These are phyloP conservation scores for Nasonia oneida DNA, from an alignment of 2,888 invertebrate genomes.

Conservation along the genomic window DNA sequence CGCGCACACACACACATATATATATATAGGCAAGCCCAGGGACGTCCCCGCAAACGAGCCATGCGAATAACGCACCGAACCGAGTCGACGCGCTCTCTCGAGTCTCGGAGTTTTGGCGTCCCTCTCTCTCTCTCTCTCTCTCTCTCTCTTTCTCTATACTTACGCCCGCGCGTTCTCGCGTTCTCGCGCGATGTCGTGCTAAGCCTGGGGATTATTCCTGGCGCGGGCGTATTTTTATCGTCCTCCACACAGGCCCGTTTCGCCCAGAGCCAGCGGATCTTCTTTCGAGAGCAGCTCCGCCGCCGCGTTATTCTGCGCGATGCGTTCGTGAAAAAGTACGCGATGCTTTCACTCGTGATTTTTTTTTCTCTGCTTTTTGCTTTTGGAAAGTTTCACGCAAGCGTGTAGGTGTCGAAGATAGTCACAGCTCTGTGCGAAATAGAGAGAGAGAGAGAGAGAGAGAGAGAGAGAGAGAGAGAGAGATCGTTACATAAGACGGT, in stretches of 20 bases:
- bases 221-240: conserved; percentile 63
- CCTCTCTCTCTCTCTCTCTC: not conserved
- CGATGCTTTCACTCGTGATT: not conserved
- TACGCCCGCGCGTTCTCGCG: not conserved
- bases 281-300: conserved; percentile 28
- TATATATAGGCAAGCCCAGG: conserved; percentile 10
- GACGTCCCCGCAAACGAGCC: conserved; percentile 59
- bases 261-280: conserved; percentile 30
- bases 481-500: not conserved
- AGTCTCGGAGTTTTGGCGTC: not conserved
- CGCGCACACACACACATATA: not conserved
- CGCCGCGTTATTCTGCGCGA: not conserved
- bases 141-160: conserved; percentile 19
- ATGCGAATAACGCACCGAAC: conserved; percentile 43
- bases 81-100: not conserved
- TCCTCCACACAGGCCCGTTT: conserved; percentile 32
- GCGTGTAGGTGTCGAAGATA: too few species aligned
- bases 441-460: too few species aligned
- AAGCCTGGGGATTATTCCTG: conserved; percentile 61
- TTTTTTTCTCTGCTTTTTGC: not conserved
- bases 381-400: not conserved
- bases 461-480: not conserved
- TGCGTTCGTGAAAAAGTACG: not conserved
- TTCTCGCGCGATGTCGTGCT: not conserved
- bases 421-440: too few species aligned